Base-by-base conservation (phyloP, 2,888 invertebrate genomes). In the Eledone cirrhosa region DNA sequence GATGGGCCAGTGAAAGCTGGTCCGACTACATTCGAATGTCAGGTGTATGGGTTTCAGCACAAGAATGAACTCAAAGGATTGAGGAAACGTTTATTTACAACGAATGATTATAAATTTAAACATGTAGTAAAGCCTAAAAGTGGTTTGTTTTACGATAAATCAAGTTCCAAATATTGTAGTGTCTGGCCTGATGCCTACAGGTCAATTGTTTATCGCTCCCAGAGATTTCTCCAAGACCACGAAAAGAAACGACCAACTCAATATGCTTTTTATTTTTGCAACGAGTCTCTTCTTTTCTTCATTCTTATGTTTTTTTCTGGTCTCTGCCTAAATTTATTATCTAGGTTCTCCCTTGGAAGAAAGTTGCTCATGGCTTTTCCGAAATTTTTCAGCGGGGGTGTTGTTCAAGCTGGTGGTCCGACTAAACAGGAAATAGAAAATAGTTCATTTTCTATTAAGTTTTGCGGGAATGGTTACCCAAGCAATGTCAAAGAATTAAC, bases 1-100 rank as follows among this genome's bases (percentile, higher is more conserved):
- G 24, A 19, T 22, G 63, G 33, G 29, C 14, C 19, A 8, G 5
- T 48, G 14, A 22, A 29, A 7, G 86, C 95, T 65, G 94, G 98
- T 91, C 95, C 93, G 88, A 97, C 95, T 22, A 98, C 98, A 0
- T 98, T 96, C 94, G 94, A 96, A 88, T 97, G 97, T 0, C 93
- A 95, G 0, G 93, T 98, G 7, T 92, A 96, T 89, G 94, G 96
- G 0, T 86, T 97, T 78, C 93, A 94, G 0, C 91, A 94, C 89
- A 87, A 90, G 1, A 84, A 92, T 78, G 94, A 96, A 86, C 90
- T 97, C 79, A 91, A 91, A 7, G 91, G 90, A 0, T 89, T 97
- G 16, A 93, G 97, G 48, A 91, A 92, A 79, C 92, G 95, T 87
- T 88, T 97, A 47, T 96, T 92, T 84, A 93, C 94, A 0, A 92